Evolutionary conservation across 1,140 invertebrate genomes (phyloP), one percentile per base, ranked within the genome.

Genomic region (Leucophenga varia): DNA sequence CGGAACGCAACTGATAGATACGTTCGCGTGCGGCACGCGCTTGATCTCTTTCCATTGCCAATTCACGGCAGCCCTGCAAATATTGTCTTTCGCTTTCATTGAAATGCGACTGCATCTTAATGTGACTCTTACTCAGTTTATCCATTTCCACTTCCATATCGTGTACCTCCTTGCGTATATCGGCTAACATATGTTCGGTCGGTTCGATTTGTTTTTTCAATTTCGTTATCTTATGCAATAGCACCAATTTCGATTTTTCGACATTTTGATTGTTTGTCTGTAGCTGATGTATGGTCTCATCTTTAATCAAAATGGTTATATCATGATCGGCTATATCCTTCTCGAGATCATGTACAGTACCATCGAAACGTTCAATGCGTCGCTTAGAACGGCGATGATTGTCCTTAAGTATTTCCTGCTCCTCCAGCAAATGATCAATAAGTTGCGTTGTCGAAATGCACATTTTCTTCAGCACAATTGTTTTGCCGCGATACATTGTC

Each of bases 171-270:
- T 86, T 80, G 54, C 86, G 86, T 76, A 89, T 84, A 31, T 86
- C 84, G 61, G 83, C 82, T 28, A 93, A 91, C 54, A 84, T 83
- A 19, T 79, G 72, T 55, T 92, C 88, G 56, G 86, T 80, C 1
- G 89, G 89, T 59, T 91, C 86, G 61, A 93, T 87, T 76, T 91
- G 84, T 79, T 82, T 80, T 64, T 89, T 88, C 16, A 92, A 64
- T 70, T 93, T 89, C 22, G 84, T 83, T 31, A 93, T 90, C 75
- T 91, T 92, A 59, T 90, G 90, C 60, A 91, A 89, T 16, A 93
- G 73, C 5, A 93, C 87, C 74, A 90, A 91, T 70, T 90, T 91
- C 56, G 86, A 90, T 69, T 93, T 94, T 61, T 93, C 89, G 32
- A 93, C 63, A 74, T 93, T 89, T 63, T 89, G 84, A 61, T 91